A percentile compares a stretch with the other conserved stretches of the same genome.
These are phyloP conservation scores for Mustela lutreola DNA, from an alignment of 2,113 vertebrate species.

Conservation along the genomic window DNA sequence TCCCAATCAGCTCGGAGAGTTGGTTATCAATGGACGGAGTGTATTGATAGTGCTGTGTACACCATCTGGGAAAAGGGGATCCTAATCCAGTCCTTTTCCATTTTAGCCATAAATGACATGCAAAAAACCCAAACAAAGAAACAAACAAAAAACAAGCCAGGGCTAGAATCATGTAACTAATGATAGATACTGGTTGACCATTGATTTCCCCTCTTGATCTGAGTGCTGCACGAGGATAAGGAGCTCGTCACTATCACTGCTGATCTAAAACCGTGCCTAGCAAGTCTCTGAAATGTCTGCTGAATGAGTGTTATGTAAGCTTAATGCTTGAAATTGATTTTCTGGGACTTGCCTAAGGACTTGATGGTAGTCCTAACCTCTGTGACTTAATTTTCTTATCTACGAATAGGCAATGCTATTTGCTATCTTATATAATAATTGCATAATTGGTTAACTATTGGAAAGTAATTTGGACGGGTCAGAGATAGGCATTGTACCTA, in stretches of 20 bases:
- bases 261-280: background rate
- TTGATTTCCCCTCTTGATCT: background rate
- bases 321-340: conserved; percentile 9
- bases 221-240: background rate
- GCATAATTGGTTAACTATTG: conserved; percentile 13
- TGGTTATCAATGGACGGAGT: no score
- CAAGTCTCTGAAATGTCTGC: background rate
- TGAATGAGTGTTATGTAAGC: background rate
- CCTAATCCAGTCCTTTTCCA: background rate
- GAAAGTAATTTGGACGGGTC: conserved; percentile 29
- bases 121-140: background rate
- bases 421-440: conserved; percentile 19
- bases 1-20: background rate
- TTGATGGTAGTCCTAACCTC: background rate
- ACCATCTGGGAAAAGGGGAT: background rate
- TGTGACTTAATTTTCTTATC: conserved; percentile 28
- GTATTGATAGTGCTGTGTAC: background rate
- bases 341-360: background rate
- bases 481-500: background rate
- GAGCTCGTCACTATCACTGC: background rate
- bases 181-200: background rate
- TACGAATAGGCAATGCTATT: background rate
- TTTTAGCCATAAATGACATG: background rate
- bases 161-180: background rate
- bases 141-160: background rate